Percentiles rank a stretch among this genome's conserved stretches.
These are phyloP conservation scores for Phyllostomus discolor DNA, from an alignment of 2,113 vertebrate genomes.

Conservation along the genomic window DNA sequence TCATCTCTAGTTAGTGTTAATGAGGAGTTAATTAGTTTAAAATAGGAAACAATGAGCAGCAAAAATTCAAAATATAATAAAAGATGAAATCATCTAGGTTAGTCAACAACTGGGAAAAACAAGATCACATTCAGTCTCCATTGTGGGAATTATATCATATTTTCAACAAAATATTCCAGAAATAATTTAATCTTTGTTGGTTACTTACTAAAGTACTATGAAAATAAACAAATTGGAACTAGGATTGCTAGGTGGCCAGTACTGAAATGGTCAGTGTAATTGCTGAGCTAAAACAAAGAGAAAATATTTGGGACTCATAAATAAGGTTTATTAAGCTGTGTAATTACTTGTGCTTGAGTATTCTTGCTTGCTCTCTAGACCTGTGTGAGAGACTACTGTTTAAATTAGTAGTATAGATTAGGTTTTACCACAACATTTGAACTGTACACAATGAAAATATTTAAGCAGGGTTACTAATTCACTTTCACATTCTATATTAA, in stretches of 20 bases:
- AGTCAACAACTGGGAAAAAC: background rate
- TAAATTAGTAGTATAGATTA: background rate
- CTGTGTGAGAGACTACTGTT: background rate
- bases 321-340: background rate
- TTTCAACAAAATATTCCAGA: slow-evolving; percentile 20
- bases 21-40: slow-evolving; percentile 10
- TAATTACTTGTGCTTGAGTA: background rate
- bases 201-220: background rate
- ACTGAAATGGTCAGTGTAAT: background rate
- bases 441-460: background rate
- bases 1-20: background rate
- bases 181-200: background rate
- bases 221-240: background rate
- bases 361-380: background rate
- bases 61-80: background rate
- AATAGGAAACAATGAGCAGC: background rate
- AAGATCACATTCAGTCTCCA: background rate
- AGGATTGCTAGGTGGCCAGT: background rate
- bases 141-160: background rate
- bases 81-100: background rate
- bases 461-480: background rate
- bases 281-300: background rate
- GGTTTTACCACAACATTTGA: background rate
- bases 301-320: slow-evolving; percentile 6
- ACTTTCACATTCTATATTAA: background rate